Base-by-base conservation (phyloP, 2,888 invertebrate species). In the Dasypolia templi region DNA sequence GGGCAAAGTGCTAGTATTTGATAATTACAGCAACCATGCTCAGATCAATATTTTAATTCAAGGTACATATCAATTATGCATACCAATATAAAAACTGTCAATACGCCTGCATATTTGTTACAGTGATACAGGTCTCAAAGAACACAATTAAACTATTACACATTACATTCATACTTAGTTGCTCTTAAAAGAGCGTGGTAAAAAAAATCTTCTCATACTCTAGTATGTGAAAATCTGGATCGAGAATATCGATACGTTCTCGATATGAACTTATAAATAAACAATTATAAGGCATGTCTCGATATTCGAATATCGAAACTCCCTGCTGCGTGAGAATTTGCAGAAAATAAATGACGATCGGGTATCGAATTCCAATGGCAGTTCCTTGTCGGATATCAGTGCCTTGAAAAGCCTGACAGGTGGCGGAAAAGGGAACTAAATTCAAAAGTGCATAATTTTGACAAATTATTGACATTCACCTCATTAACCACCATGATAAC, bases 211-310 rank as follows among this genome's bases (percentile, higher is more conserved):
- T 85, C 86, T 83, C 85, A 86, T 87, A 81, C 81, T 75, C 74
- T 77, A 84, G 85, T 55, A 84, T 85, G 77, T 72, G 39, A 79
- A 83, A 87, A 89, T 88, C 91, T 91, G 87, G 88, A 90, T 87
- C 87, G 85, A 86, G 83, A 88, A 87, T 86, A 86, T 87, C 82
- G 81, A 87, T 85, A 83, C 86, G 90, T 92, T 91, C 90, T 90
- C 86, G 87, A 88, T 87, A 84, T 79, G 79, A 85, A 86, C 86
- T 87, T 82, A 90, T 88, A 91, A 91, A 92, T 92, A 91, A 89
- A 90, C 89, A 90, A 90, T 91, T 90, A 89, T 85, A 81, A 77
- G 61, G 79, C 82, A 77, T 84, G 79, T 75, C 61, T 76, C 73
- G 79, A 69, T 75, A 82, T 79, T 68, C 80, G 73, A 83, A 77